phyloP scores from a whole-genome alignment of 2,113 vertebrate genomes.

The Lipophrys pholis region DNA sequence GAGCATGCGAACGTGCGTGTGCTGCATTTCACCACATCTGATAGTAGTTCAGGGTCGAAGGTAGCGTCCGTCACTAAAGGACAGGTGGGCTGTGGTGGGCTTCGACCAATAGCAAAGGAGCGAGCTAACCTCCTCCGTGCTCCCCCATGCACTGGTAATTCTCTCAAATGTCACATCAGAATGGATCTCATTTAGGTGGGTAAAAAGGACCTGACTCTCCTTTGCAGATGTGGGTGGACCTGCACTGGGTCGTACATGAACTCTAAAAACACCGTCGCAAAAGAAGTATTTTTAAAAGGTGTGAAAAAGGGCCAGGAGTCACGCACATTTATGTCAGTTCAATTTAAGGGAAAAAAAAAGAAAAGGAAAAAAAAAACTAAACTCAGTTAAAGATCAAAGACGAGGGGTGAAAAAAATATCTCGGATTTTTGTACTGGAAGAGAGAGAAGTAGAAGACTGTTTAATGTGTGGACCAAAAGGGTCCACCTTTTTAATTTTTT shows the following conservation, averaged over 20 bases:
- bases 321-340: constrained; percentile 45
- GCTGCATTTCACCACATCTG: constrained; percentile 26
- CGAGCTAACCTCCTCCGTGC: constrained; percentile 64
- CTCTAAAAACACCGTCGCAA: constrained; percentile 52
- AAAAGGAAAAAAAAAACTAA: constrained; percentile 4
- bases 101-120: constrained; percentile 60
- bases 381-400: constrained; percentile 56
- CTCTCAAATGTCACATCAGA: constrained; percentile 84
- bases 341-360: constrained; percentile 16
- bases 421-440: constrained; percentile 48
- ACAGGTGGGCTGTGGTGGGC: constrained; percentile 65
- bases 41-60: constrained; percentile 72
- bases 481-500: constrained; percentile 16
- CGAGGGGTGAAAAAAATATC: constrained; percentile 40
- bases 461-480: constrained; percentile 48
- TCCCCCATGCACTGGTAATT: constrained; percentile 72
- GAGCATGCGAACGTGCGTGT: neutral
- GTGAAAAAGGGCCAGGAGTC: constrained; percentile 29
- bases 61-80: constrained; percentile 69
- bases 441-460: constrained; percentile 41
- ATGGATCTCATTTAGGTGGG: constrained; percentile 80
- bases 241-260: constrained; percentile 47
- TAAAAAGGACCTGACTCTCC: constrained; percentile 70
- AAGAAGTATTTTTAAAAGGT: constrained; percentile 64
- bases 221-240: constrained; percentile 71